Evolutionary conservation across 1,140 invertebrate genomes (phyloP), one percentile per base, ranked within the genome.

Genomic region (Mylabris phalerata): DNA sequence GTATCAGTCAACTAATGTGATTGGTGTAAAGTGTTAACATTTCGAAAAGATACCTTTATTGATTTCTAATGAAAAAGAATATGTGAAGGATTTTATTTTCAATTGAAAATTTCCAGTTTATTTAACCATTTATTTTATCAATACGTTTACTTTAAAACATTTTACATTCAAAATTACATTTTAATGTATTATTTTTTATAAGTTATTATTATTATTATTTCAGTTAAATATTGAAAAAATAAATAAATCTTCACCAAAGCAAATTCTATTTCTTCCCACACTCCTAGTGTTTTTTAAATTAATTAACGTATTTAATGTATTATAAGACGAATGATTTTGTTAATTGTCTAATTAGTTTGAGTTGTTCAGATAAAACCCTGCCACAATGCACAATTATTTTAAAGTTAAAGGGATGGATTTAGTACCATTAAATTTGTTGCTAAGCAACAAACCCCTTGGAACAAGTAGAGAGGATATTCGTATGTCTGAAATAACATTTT

Each of bases 161-260:
- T 45, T 54, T 46, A 44, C 26, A 9, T 3, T 54, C 32, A 32
- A 32, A 46, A 54, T 42, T 54, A 54, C 42, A 54, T 44, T 41
- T 54, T 13, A 54, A 45, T 54, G 51, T 54, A 54, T 54, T 54
- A 54, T 45, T 54, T 54, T 54, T 54, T 54, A 54, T 54, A 54
- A 54, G 51, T 54, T 54, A 54, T 44, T 52, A 52, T 52, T 52
- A 43, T 52, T 52, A 32, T 32, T 32, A 32, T 32, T 32, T 32
- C 32, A 32, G 4, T 32, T 32, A 5, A 32, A 32, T 5, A 46
- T 32, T 10, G 43, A 54, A 54, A 42, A 54, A 54, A 27, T 54
- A 46, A 54, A 54, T 46, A 27, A 32, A 32, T 32, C 32, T 32
- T 54, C 51, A 54, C 51, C 51, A 54, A 45, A 46, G 43, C 19